Conservation (phyloP, 2,888 invertebrate species). For the Empis stercorea region DNA sequence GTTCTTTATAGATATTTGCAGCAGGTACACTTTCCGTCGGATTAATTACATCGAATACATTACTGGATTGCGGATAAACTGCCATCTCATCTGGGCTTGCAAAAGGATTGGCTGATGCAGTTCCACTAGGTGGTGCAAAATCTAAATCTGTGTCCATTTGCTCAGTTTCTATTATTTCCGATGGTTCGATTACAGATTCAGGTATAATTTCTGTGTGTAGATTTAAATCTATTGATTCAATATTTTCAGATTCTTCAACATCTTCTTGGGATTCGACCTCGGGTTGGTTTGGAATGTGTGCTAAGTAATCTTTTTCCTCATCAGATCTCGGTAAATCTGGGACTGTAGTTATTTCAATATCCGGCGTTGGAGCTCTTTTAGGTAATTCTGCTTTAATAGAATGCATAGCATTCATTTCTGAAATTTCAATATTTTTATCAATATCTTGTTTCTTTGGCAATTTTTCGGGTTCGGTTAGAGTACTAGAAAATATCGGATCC, state of each 20-base stretch:
- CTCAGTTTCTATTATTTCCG: constrained; percentile 18
- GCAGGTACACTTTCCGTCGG: constrained; percentile 15
- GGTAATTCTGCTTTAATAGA: constrained; percentile 2
- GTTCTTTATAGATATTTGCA: constrained; percentile 8
- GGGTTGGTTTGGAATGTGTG: constrained; percentile 4
- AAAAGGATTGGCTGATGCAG: constrained; percentile 39
- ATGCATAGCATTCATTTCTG: constrained; percentile 25
- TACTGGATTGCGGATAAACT: constrained; percentile 18
- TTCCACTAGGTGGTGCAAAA: constrained; percentile 27
- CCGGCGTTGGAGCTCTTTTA: constrained; percentile 32
- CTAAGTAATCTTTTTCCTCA: constrained; percentile 30
- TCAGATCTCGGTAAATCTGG: constrained; percentile 34
- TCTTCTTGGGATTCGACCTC: constrained; percentile 5
- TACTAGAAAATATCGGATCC: constrained; percentile 27
- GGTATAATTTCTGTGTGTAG: constrained; percentile 19
- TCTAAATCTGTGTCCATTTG: constrained; percentile 34
- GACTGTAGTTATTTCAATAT: constrained; percentile 35
- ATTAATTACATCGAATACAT: constrained; percentile 9
- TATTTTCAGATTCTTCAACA: constrained; percentile 5
- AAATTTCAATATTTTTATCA: constrained; percentile 31
- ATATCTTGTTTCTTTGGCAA: constrained; percentile 1
- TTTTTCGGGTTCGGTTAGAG: constrained; percentile 27
- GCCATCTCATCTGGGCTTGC: constrained; percentile 31
- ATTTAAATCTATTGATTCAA: constrained; percentile 26
- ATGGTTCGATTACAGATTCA: constrained; percentile 8